Base-by-base conservation (phyloP, 92 coral and sea anemone species). In the Blastomussa wellsi region DNA sequence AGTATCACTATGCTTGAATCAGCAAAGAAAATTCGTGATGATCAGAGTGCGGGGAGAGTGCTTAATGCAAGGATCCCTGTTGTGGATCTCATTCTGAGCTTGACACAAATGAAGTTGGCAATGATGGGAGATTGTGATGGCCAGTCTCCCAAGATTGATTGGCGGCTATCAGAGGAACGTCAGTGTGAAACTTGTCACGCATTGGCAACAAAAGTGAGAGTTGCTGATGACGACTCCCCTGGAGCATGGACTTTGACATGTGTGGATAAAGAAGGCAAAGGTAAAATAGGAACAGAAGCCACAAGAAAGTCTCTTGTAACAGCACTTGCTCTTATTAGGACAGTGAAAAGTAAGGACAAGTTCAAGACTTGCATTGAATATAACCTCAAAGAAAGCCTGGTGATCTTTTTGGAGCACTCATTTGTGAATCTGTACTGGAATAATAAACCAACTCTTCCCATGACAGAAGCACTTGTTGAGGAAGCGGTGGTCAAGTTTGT, bases 371-470 rank as follows among this genome's bases (percentile, higher is more conserved):
- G 87, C 26, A 62, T 89, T 20, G 68, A 38, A 20, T 85, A 82
- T 31, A 82, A 83, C 47, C 44, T 92, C 14, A 42, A 77, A 19
- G 73, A 86, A 12, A 83, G 90, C 57, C 86, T 89, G 49, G 76
- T 19, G 13, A 51, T 48, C 75, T 89, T 92, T 72, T 60, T 92
- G 57, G 82, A 79, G 14, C 94, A 92, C 70, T 81, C 88, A 17
- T 86, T 92, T 81, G 74, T 73, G 12, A 89, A 76, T 32, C 83
- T 92, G 47, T 92, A 55, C 80, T 92, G 94, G 94, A 82, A 78
- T 38, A 80, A 83, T 16, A 67, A 71, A 55, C 94, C 94, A 35
- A 86, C 88, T 24, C 87, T 76, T 5, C 72, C 84, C 24, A 72
- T 78, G 86, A 80, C 77, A 4, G 86, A 86, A 39, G 74, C 49